These are phyloP conservation scores for Syngnathus acus DNA, from an alignment of 2,797 vertebrate genomes.

Conservation along the genomic window DNA sequence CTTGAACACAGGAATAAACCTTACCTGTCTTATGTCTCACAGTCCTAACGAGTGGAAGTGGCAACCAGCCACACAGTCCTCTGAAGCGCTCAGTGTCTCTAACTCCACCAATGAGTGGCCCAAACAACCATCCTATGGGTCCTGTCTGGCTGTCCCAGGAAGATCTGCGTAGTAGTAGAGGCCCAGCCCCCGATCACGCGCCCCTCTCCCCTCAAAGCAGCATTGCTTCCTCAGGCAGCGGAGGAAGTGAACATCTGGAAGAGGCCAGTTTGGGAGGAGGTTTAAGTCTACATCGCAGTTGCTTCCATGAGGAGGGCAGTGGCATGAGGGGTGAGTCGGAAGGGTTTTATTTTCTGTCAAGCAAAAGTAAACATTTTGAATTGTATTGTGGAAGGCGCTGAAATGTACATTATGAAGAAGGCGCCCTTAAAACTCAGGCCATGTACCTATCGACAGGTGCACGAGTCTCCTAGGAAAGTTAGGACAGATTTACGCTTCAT, in stretches of 20 bases:
- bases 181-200: slow-evolving; percentile 88
- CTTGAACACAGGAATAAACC: slow-evolving; percentile 1
- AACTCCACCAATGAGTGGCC: slow-evolving; percentile 95
- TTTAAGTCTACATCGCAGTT: slow-evolving; percentile 77
- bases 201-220: slow-evolving; percentile 99
- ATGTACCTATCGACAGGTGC: too few species aligned
- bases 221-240: slow-evolving; percentile 96
- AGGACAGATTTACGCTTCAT: too few species aligned
- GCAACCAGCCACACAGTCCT: slow-evolving; percentile 85
- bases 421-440: too few species aligned
- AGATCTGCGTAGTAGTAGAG: slow-evolving; percentile 85
- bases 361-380: background rate
- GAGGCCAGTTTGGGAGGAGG: slow-evolving; percentile 73
- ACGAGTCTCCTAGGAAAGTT: too few species aligned
- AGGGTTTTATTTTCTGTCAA: background rate
- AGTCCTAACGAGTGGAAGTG: slow-evolving; percentile 84
- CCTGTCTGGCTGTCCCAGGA: slow-evolving; percentile 99
- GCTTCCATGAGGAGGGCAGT: slow-evolving; percentile 96
- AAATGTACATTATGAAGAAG: too few species aligned
- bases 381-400: too few species aligned
- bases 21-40: slow-evolving; percentile 51
- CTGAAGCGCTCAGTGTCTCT: slow-evolving; percentile 98
- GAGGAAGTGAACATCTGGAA: slow-evolving; percentile 97
- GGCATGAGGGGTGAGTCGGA: slow-evolving; percentile 94
- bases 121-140: slow-evolving; percentile 85